Evolutionary conservation across 2,113 vertebrate species (phyloP), one percentile per base, ranked within the genome.

Genomic region (Sander vitreus): DNA sequence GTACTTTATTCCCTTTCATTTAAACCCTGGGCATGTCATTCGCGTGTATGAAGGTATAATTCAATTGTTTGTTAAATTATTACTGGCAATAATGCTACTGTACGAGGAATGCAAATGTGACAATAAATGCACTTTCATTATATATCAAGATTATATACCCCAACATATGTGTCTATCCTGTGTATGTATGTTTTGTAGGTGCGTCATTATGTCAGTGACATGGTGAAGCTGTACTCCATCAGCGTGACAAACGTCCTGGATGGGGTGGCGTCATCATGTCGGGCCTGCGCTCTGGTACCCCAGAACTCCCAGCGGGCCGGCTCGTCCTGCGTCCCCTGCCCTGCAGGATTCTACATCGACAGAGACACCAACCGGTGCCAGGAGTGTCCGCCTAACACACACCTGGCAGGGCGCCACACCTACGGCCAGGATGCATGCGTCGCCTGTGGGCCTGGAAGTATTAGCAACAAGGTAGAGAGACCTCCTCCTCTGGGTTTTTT

Each of bases 151-250:
- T 12, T n/a, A 7, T 33, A 2, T 21, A 59, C 8, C 14, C 9
- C 6, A 36, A 2, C 3, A 19, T 10, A 3, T 47, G 19, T 72
- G n/a, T 27, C 3, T 53, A 0, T 19, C 13, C 23, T 18, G 33
- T 66, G 63, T 54, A 1, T 45, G 18, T 9, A 1, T 54, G 33
- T 70, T 3, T 3, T 80, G 39, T 7, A 99, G 98, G 94, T 93
- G 85, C 97, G 97, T 59, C 96, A 90, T 64, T 97, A 95, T 81
- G 92, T 97, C 84, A 94, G 96, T 14, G 98, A 99, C 83, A 80
- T 95, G 89, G 98, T 96, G 90, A 99, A 98, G 96, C 96, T 99
- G 78, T 99, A 97, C 95, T 98, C 97, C 54, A 96, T 99, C 92
- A 96, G 89, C 0, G 97, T 98, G 80, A 97, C 95, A 3, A 99